Evolutionary conservation across 2,797 vertebrate genomes (phyloP).

Genomic region (Siniperca undulata): DNA sequence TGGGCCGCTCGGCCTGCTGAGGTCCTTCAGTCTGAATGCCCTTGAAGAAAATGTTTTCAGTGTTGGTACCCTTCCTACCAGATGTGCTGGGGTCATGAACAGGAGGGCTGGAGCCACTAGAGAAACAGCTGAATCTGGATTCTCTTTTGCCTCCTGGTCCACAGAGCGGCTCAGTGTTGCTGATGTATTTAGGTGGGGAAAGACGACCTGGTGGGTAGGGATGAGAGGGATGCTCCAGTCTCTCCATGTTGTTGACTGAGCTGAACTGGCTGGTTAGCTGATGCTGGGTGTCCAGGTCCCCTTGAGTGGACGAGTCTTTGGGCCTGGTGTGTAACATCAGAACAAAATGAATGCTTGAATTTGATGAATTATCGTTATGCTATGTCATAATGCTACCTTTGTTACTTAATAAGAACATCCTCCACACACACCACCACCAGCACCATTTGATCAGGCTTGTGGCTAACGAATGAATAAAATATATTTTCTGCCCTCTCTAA

Average conservation of each 20-base stretch:
- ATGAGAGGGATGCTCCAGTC: constrained; percentile 84
- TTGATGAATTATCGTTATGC: neutral
- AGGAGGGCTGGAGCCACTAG: constrained; percentile 85
- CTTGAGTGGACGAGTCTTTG: constrained; percentile 83
- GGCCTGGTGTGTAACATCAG: constrained; percentile 75
- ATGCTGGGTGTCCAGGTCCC: constrained; percentile 84
- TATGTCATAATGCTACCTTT: neutral
- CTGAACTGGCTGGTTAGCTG: constrained; percentile 84
- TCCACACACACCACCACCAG: neutral
- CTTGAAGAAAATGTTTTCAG: constrained; percentile 89
- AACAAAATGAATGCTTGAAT: neutral
- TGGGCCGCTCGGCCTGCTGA: constrained; percentile 67
- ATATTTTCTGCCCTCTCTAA: neutral
- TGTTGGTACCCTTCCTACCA: constrained; percentile 76
- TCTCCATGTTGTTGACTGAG: constrained; percentile 89
- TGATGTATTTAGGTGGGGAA: constrained; percentile 85
- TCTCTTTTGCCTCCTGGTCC: constrained; percentile 83
- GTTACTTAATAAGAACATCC: neutral
- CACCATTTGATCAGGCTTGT: neutral
- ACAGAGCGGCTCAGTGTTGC: constrained; percentile 81
- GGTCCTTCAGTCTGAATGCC: constrained; percentile 82
- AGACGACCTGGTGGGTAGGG: constrained; percentile 75
- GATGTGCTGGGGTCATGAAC: constrained; percentile 76
- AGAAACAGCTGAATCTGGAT: constrained; percentile 89
- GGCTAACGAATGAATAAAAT: neutral